phyloP scores from a whole-genome alignment of 92 coral and sea anemone species.

The Parazoanthus atlanticus region DNA sequence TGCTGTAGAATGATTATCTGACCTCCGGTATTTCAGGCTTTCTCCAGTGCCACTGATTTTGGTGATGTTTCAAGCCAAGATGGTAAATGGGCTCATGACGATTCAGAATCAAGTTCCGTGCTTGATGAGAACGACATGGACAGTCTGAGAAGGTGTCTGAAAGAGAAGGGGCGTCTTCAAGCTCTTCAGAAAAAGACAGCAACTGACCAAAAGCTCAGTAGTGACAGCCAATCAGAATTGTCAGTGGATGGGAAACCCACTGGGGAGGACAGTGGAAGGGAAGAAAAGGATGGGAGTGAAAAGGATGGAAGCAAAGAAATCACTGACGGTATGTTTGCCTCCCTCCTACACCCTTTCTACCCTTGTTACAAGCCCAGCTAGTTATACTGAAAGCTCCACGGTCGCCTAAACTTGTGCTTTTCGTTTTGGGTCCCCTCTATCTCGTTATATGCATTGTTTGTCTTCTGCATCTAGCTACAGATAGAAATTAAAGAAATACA shows the following conservation, averaged over 20 bases:
- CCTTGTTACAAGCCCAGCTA: not conserved
- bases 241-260: conserved; percentile 29
- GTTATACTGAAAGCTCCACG: not conserved
- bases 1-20: not conserved
- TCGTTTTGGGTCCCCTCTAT: not conserved
- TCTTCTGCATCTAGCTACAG: no score
- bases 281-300: conserved; percentile 24
- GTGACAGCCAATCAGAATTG: not conserved
- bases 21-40: conserved; percentile 44
- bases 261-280: conserved; percentile 20
- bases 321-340: not conserved
- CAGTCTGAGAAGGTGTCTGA: conserved; percentile 14
- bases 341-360: not conserved
- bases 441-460: no score
- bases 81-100: conserved; percentile 85
- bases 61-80: conserved; percentile 50
- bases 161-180: conserved; percentile 17
- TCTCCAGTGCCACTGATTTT: conserved; percentile 63
- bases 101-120: conserved; percentile 75
- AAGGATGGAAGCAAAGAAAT: conserved; percentile 31
- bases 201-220: not conserved
- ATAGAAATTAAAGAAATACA: not conserved
- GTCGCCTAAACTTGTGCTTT: not conserved
- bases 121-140: conserved; percentile 28
- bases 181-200: conserved; percentile 1